Evolutionary conservation across 2,113 vertebrate genomes (phyloP).

Genomic region (Bothrops jararaca): DNA sequence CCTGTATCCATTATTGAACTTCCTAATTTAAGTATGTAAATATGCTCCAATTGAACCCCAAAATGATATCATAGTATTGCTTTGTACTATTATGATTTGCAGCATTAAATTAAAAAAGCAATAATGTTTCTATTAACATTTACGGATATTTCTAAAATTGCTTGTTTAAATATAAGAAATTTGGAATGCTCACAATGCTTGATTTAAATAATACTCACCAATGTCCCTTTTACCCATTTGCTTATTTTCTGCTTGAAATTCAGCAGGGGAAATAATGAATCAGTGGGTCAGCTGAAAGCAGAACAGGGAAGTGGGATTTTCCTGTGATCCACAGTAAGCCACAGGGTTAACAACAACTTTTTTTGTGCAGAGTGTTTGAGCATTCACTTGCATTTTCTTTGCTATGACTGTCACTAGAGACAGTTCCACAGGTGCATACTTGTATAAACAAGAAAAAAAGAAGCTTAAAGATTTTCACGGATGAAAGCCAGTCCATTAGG

Average conservation of each 20-base stretch:
- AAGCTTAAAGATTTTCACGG: background rate
- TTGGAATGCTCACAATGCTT: background rate
- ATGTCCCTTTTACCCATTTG: background rate
- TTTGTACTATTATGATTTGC: conserved; percentile 13
- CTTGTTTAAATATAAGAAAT: background rate
- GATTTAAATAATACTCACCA: background rate
- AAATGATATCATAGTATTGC: background rate
- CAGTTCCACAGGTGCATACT: background rate
- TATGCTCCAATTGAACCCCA: background rate
- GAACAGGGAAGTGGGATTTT: background rate
- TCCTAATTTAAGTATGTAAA: background rate
- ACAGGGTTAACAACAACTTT: background rate
- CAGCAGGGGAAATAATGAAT: background rate
- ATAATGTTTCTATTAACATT: background rate
- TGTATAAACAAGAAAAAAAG: background rate
- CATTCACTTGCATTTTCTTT: background rate
- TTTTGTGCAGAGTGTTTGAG: background rate
- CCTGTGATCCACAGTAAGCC: background rate
- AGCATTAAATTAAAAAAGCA: conserved; percentile 3
- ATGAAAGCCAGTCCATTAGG: background rate
- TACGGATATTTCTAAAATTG: background rate
- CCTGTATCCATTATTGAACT: background rate
- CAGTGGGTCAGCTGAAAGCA: background rate
- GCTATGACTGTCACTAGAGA: background rate
- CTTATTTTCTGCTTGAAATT: background rate